These are phyloP conservation scores for Pocillopora verrucosa DNA, from an alignment of 64 coral and sea anemone species.

Conservation along the genomic window DNA sequence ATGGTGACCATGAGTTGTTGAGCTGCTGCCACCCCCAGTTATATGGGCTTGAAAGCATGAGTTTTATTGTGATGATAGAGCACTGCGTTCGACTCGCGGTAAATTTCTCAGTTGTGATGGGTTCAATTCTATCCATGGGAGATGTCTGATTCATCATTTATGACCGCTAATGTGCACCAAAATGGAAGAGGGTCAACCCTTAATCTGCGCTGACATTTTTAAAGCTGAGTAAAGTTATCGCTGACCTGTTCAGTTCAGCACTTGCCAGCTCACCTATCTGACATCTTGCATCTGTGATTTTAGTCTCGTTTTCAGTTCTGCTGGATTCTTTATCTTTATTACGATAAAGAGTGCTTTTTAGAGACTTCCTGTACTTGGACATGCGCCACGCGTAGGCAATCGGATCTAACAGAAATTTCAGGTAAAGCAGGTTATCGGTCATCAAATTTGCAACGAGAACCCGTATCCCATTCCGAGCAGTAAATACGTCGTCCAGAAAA, in stretches of 20 bases:
- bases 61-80: no score
- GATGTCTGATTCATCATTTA: no score
- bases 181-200: neutral
- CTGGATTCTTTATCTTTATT: neutral
- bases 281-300: neutral
- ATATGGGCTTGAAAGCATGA: no score
- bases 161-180: no score
- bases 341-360: neutral
- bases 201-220: neutral
- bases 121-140: no score
- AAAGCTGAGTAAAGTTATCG: neutral
- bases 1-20: no score
- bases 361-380: constrained; percentile 24
- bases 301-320: neutral
- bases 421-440: constrained; percentile 22
- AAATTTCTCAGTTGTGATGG: no score
- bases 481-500: neutral
- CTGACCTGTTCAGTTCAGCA: neutral
- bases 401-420: constrained; percentile 48
- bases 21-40: no score
- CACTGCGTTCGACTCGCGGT: no score
- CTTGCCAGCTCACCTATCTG: neutral
- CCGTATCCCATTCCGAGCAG: neutral
- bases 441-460: neutral
- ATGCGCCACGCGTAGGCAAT: constrained; percentile 59